These are phyloP conservation scores for Bombus sibiricus DNA, from an alignment of 1,140 invertebrate genomes.

Conservation along the genomic window DNA sequence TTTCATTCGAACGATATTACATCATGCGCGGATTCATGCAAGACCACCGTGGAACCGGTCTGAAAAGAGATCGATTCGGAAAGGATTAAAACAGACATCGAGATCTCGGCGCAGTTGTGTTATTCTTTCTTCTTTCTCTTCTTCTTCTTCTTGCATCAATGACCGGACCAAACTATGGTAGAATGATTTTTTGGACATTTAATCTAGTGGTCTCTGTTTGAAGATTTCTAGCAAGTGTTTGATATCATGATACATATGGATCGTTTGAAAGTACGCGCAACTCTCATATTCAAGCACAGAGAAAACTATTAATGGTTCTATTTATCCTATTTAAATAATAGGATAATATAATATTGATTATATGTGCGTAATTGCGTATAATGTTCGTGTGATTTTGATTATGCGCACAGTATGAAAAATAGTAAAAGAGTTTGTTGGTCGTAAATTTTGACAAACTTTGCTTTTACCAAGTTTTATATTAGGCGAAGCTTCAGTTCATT, in stretches of 20 bases:
- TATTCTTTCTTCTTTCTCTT: neutral
- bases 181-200: neutral
- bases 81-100: slow-evolving; percentile 42
- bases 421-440: neutral
- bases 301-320: neutral
- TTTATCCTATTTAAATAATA: neutral
- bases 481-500: neutral
- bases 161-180: too few relatives aligned
- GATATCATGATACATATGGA: neutral
- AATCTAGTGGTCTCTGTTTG: neutral
- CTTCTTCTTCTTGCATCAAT: neutral
- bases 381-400: too few relatives aligned
- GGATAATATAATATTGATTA: too few relatives aligned
- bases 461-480: neutral
- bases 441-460: neutral
- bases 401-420: neutral
- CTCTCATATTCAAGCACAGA: neutral
- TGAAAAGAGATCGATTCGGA: slow-evolving; percentile 54
- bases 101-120: slow-evolving; percentile 27
- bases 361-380: too few relatives aligned
- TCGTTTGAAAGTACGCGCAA: neutral
- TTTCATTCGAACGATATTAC: slow-evolving; percentile 58
- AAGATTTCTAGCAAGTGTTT: neutral
- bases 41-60: slow-evolving; percentile 62
- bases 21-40: slow-evolving; percentile 59